Conservation (phyloP, 1,140 invertebrate species). For the Conus betulinus region DNA sequence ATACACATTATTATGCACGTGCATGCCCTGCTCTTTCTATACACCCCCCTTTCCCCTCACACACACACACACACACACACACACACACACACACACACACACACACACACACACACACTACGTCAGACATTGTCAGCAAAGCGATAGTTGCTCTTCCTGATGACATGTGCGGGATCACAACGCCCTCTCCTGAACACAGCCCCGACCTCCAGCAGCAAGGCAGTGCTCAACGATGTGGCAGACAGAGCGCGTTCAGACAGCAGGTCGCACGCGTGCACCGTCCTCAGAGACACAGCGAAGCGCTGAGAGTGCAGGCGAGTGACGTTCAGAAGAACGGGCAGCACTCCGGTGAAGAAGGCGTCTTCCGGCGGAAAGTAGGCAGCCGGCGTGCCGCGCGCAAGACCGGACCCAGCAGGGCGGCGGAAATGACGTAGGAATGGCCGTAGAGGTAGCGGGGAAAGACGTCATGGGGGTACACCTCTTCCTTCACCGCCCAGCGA, state of each 20-base stretch:
- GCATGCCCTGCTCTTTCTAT: not conserved
- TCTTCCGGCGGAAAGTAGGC: conserved; percentile 73
- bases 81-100: no score
- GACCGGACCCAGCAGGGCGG: conserved; percentile 51
- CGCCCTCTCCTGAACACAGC: not conserved
- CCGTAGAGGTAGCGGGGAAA: no score
- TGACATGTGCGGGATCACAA: not conserved
- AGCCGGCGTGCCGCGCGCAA: conserved; percentile 60
- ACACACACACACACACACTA: no score
- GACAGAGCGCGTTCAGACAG: not conserved
- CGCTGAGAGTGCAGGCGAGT: conserved; percentile 33
- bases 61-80: no score
- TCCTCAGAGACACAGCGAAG: conserved; percentile 9
- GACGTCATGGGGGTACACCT: no score
- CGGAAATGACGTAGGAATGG: no score
- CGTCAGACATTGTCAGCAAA: not conserved
- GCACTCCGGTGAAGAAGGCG: conserved; percentile 75
- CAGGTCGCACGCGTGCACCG: conserved; percentile 5
- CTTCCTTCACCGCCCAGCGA: not conserved
- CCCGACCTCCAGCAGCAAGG: not conserved
- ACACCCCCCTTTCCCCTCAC: not conserved
- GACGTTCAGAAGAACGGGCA: conserved; percentile 57
- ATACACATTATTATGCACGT: not conserved
- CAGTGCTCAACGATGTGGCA: not conserved
- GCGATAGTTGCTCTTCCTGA: not conserved